These are phyloP conservation scores for Antedon bifida DNA, from an alignment of 35 echinoderm and acorn worm genomes.

Conservation along the genomic window DNA sequence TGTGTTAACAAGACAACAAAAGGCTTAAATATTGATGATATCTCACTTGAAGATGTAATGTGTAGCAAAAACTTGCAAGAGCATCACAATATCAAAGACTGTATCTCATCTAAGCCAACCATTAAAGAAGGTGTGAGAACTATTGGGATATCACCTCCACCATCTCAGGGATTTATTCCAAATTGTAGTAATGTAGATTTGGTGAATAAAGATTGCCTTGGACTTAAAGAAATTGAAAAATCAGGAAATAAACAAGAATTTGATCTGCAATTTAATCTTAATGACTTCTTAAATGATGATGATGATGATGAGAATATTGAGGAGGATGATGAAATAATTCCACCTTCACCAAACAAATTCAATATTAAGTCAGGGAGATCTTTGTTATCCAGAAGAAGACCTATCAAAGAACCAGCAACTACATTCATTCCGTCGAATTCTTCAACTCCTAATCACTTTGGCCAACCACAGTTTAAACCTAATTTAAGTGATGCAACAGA, in stretches of 20 bases:
- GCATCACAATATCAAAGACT: neutral
- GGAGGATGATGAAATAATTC: slow-evolving; percentile 25
- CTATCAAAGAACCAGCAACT: neutral
- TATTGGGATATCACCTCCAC: no score
- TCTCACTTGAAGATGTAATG: no score
- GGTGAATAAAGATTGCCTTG: neutral
- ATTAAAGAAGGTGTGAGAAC: no score
- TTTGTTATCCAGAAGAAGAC: neutral
- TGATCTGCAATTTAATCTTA: slow-evolving; percentile 87
- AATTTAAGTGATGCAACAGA: no score
- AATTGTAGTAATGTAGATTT: neutral
- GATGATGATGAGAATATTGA: slow-evolving; percentile 51
- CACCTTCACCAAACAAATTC: slow-evolving; percentile 17
- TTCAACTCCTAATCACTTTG: neutral
- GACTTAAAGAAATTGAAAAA: neutral
- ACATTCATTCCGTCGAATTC: neutral
- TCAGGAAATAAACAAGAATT: slow-evolving; percentile 31
- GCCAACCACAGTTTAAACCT: no score
- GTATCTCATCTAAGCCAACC: no score
- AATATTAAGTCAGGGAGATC: neutral
- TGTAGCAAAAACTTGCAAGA: neutral
- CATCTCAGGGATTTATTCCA: neutral
- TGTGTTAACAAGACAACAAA: no score
- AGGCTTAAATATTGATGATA: no score
- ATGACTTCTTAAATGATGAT: slow-evolving; percentile 4